These are phyloP conservation scores for Platycheirus albimanus DNA, from an alignment of 2,888 invertebrate species.

Conservation along the genomic window DNA sequence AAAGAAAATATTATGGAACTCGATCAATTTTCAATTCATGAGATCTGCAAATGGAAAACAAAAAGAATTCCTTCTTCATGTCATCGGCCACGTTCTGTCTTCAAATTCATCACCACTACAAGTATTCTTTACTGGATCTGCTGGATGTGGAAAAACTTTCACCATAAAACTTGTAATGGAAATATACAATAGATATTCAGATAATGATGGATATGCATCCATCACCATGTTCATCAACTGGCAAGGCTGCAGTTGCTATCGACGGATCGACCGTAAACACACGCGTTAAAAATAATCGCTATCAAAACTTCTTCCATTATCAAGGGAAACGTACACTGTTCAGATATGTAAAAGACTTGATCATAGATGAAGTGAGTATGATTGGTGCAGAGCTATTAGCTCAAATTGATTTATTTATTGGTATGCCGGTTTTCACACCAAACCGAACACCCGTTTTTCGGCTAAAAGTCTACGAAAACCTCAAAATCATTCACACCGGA, in stretches of 20 bases:
- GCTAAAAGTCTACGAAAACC: too few relatives aligned
- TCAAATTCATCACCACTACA: conserved; percentile 47
- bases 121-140: conserved; percentile 78
- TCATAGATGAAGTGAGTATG: not conserved
- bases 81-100: too few relatives aligned
- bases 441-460: too few relatives aligned
- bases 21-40: too few relatives aligned
- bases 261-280: conserved; percentile 80
- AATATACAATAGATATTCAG: conserved; percentile 80
- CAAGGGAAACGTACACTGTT: not conserved
- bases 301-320: not conserved
- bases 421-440: not conserved
- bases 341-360: not conserved
- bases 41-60: too few relatives aligned
- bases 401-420: not conserved
- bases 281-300: conserved; percentile 66
- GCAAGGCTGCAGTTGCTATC: too few relatives aligned
- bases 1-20: too few relatives aligned
- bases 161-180: conserved; percentile 81
- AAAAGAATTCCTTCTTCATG: too few relatives aligned
- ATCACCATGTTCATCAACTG: conserved; percentile 79
- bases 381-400: not conserved
- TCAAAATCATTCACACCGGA: too few relatives aligned
- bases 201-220: conserved; percentile 78
- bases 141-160: conserved; percentile 78